phyloP scores from a whole-genome alignment of 1,140 invertebrate species.

The Heliconius eleuchia region DNA sequence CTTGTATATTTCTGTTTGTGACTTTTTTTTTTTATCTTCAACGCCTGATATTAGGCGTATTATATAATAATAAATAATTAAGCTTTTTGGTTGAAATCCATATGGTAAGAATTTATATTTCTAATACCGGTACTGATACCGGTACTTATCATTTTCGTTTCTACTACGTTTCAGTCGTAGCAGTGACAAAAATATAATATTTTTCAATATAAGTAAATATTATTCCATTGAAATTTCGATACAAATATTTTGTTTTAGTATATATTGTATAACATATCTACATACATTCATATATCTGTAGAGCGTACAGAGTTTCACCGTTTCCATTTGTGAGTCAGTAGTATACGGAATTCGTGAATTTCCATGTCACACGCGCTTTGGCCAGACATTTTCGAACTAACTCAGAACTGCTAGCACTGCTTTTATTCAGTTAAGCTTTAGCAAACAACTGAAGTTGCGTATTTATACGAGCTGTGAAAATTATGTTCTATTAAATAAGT shows the following conservation, averaged over 20 bases:
- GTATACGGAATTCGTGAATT: conserved; percentile 4
- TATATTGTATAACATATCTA: background rate
- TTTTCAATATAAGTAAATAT: too few relatives aligned
- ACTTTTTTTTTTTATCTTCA: background rate
- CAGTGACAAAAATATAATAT: too few relatives aligned
- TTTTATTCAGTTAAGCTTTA: conserved; percentile 15
- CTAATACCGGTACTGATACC: too few relatives aligned
- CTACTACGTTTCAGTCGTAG: too few relatives aligned
- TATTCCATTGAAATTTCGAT: background rate
- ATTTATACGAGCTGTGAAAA: background rate
- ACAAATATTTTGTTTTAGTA: background rate
- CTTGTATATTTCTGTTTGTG: background rate
- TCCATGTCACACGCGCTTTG: conserved; percentile 9
- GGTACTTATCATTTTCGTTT: too few relatives aligned
- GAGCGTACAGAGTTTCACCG: background rate
- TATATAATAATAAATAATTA: too few relatives aligned
- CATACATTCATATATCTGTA: background rate
- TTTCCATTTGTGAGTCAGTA: conserved; percentile 2
- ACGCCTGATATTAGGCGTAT: too few relatives aligned
- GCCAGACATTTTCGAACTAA: conserved; percentile 12
- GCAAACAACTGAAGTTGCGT: conserved; percentile 7
- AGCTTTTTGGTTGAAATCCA: too few relatives aligned
- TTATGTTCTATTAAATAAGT: background rate
- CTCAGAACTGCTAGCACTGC: conserved; percentile 9
- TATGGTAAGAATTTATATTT: too few relatives aligned